Conservation (phyloP, 64 coral and sea anemone species). For the Astreopora myriophthalma region DNA sequence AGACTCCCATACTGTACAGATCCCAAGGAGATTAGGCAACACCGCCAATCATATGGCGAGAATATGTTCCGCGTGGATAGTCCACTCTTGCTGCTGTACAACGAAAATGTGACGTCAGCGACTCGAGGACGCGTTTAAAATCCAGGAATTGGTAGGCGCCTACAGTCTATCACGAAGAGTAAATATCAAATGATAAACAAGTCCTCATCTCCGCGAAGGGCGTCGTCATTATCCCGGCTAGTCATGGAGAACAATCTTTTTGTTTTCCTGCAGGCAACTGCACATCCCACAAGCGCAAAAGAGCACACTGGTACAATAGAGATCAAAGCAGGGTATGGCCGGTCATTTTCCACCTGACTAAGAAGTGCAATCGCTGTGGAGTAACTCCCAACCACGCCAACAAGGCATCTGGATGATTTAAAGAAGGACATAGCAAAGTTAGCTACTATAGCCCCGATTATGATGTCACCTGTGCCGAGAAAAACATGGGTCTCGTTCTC, state of each 20-base stretch:
- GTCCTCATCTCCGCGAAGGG: background rate
- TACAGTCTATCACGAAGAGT: too few relatives aligned
- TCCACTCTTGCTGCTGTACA: too few relatives aligned
- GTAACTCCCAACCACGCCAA: constrained; percentile 84
- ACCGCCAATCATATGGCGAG: too few relatives aligned
- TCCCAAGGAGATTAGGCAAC: too few relatives aligned
- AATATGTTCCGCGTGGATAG: too few relatives aligned
- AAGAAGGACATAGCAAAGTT: constrained; percentile 97
- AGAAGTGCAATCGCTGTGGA: constrained; percentile 77
- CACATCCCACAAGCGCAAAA: constrained; percentile 77
- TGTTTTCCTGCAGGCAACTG: constrained; percentile 77
- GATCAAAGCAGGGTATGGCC: constrained; percentile 79
- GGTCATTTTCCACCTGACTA: constrained; percentile 86
- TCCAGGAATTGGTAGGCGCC: too few relatives aligned
- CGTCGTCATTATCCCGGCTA: background rate
- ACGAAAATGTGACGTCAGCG: too few relatives aligned
- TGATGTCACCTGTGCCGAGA: constrained; percentile 92
- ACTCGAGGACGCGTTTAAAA: too few relatives aligned
- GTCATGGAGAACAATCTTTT: constrained; percentile 88
- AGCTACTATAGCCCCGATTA: constrained; percentile 89
- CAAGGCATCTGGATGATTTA: constrained; percentile 85
- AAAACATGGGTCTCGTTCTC: constrained; percentile 81
- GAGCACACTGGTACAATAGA: constrained; percentile 92
- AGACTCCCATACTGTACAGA: too few relatives aligned
- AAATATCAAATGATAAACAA: background rate